Base-by-base conservation (phyloP, 2,888 invertebrate species). In the Rhagonycha lutea region DNA sequence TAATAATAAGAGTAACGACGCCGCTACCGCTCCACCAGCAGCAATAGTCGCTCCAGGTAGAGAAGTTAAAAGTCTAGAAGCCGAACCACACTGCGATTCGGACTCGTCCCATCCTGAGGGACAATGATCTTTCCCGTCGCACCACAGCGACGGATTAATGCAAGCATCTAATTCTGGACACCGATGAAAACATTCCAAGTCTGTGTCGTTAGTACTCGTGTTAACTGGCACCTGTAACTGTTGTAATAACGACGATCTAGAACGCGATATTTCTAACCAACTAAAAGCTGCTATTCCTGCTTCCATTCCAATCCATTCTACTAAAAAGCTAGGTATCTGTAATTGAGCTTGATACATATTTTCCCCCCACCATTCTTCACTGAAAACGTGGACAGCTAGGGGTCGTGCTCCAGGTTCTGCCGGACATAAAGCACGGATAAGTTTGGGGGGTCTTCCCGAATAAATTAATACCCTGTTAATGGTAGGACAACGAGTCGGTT, bases 401-500 rank as follows among this genome's bases (percentile, higher is more conserved):
- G 92, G 92, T 29, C 91, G 88, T 7, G 92, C 90, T 14, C 92
- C 92, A 5, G 92, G 92, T 81, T 92, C 91, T 0, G 92, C 91
- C 0, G 95, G 95, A 83, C 95, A 96, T 47, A 95, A 91, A 11
- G 93, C 94, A 70, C 91, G 90, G 80, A 92, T 84, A 79, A 92
- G 83, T 83, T 91, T 89, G 1, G 91, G 89, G 5, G 94, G 92
- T 82, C 91, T 90, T 63, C 95, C 94, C 12, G 95, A 93, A 87
- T 96, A 96, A 63, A 96, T 91, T 79, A 96, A 91, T 74, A 97
- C 89, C 47, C 96, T 90, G 87, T 96, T 96, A 81, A 91, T 88
- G 14, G 95, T 95, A 73, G 92, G 92, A 85, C 96, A 96, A 77
- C 92, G 90, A 77, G 91, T 90, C 3, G 91, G 89, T 81, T 93